Evolutionary conservation across 2,113 vertebrate genomes (phyloP).

Genomic region (Eublepharis macularius): DNA sequence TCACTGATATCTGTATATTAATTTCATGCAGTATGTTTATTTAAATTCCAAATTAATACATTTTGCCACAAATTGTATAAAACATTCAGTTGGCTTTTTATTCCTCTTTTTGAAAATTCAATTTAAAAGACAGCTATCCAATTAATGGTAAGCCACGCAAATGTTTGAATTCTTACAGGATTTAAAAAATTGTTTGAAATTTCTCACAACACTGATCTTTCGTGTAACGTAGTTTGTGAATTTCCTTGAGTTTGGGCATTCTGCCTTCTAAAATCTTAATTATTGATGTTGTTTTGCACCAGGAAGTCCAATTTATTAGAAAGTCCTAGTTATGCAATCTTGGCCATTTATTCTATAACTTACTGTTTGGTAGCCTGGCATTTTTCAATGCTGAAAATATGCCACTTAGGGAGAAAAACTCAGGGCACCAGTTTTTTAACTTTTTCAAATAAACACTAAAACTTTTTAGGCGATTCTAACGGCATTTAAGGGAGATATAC

Average conservation of each 20-base stretch:
- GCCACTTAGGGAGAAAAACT: background rate
- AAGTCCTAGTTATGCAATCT: background rate
- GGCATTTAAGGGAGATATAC: background rate
- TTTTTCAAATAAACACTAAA: background rate
- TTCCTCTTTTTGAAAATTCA: background rate
- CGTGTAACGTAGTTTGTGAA: background rate
- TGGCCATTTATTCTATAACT: background rate
- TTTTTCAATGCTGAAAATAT: background rate
- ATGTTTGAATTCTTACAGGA: background rate
- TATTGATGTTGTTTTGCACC: background rate
- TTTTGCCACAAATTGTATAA: background rate
- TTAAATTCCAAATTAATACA: slow-evolving; percentile 17
- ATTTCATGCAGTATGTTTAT: slow-evolving; percentile 21
- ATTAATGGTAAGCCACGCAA: background rate
- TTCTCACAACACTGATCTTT: background rate
- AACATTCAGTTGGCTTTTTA: background rate
- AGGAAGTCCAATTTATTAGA: background rate
- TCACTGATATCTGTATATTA: slow-evolving; percentile 5
- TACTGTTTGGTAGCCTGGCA: background rate
- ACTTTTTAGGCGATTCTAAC: background rate
- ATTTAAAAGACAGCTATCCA: background rate
- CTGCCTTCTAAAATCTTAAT: background rate
- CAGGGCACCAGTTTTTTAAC: background rate
- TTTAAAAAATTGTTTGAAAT: background rate
- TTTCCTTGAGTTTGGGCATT: background rate